Percentiles rank a stretch among this genome's conserved stretches.
phyloP scores from a whole-genome alignment of 2,888 invertebrate genomes.

The Leptarthrus brevirostris region DNA sequence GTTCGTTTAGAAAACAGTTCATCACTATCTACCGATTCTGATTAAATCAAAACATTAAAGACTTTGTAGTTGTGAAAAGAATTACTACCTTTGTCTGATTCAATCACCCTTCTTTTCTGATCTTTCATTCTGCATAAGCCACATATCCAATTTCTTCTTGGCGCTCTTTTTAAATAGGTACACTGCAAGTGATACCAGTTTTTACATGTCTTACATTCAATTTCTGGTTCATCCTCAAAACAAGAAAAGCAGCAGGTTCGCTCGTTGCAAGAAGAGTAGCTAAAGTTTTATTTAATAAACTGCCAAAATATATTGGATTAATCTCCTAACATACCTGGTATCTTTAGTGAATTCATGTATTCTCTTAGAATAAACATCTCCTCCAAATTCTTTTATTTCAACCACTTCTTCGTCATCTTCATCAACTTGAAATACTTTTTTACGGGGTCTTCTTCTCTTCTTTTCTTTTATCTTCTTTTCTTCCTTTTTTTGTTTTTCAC shows the following conservation, averaged over 20 bases:
- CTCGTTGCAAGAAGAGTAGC: too few relatives aligned
- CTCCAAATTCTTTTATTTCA: slow-evolving; percentile 56
- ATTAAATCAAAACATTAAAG: not conserved
- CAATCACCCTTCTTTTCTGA: slow-evolving; percentile 33
- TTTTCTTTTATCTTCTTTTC: slow-evolving; percentile 55
- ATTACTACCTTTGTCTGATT: slow-evolving; percentile 55
- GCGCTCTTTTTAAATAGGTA: slow-evolving; percentile 71
- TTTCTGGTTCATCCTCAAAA: slow-evolving; percentile 62
- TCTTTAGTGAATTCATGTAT: too few relatives aligned
- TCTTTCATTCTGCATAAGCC: slow-evolving; percentile 68
- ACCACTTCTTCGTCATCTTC: slow-evolving; percentile 60
- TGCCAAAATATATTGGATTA: too few relatives aligned
- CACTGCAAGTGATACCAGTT: slow-evolving; percentile 80
- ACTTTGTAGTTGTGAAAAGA: slow-evolving; percentile 53
- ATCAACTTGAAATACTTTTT: slow-evolving; percentile 67
- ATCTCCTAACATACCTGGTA: too few relatives aligned
- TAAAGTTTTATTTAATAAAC: too few relatives aligned
- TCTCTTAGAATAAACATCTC: slow-evolving; percentile 16
- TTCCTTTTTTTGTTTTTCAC: slow-evolving; percentile 60
- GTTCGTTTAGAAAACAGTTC: slow-evolving; percentile 60
- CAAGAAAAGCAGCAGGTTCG: slow-evolving; percentile 62
- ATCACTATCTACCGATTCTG: slow-evolving; percentile 54
- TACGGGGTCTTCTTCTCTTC: slow-evolving; percentile 45
- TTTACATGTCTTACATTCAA: slow-evolving; percentile 61
- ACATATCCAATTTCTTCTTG: slow-evolving; percentile 75